phyloP scores from a whole-genome alignment of 1,140 invertebrate species.

The Drosophila busckii region DNA sequence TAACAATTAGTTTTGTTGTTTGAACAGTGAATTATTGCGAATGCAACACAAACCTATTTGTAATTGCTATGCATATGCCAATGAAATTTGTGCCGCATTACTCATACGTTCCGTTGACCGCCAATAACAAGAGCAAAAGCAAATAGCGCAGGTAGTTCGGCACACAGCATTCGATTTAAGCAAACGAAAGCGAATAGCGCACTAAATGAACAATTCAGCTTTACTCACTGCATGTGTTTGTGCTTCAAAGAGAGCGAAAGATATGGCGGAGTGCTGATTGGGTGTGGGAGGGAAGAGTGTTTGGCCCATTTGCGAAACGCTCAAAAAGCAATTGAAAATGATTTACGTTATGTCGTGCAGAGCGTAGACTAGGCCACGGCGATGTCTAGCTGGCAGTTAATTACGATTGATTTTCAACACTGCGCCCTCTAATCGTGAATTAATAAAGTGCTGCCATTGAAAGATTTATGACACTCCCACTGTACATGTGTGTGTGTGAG shows the following conservation, averaged over 20 bases:
- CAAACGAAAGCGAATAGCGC: conserved; percentile 20
- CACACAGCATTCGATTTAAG: conserved; percentile 1
- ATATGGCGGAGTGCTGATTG: conserved; percentile 8
- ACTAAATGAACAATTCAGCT: conserved; percentile 13
- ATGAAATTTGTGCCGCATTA: conserved; percentile 12
- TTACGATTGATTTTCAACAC: conserved; percentile 55
- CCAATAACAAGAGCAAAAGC: background rate
- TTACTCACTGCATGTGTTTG: too few species aligned
- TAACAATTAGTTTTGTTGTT: too few species aligned
- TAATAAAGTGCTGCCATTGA: conserved; percentile 58
- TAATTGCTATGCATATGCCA: too few species aligned
- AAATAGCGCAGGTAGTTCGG: background rate
- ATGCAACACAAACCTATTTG: too few species aligned
- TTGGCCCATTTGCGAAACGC: conserved; percentile 53
- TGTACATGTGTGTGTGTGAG: background rate
- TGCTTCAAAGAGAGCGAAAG: too few species aligned
- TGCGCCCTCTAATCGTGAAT: conserved; percentile 54
- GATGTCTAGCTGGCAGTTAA: conserved; percentile 59
- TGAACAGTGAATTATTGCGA: too few species aligned
- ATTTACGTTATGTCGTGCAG: conserved; percentile 48
- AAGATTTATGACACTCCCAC: conserved; percentile 45
- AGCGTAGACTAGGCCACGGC: conserved; percentile 5
- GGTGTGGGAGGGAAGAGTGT: conserved; percentile 3
- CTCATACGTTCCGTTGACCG: conserved; percentile 14
- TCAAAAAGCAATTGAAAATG: conserved; percentile 73